Base-by-base conservation (phyloP, 2,797 vertebrate genomes). In the Leucoraja ocellata region DNA sequence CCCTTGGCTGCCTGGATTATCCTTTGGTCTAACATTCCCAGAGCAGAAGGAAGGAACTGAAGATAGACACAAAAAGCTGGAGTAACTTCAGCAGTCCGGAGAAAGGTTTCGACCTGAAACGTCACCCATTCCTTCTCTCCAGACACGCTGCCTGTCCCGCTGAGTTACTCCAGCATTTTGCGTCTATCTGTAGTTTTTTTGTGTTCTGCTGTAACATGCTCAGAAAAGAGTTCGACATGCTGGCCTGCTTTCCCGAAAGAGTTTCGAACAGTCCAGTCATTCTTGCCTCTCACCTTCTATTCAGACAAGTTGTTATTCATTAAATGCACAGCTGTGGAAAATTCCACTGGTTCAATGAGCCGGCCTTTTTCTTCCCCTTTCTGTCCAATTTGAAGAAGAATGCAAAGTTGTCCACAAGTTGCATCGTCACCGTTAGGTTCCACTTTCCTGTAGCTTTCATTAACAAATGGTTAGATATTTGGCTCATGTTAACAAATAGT, bases 231-330 rank as follows among this genome's bases (percentile, higher is more conserved):
- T 91, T 91, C 61, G 73, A 23, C 8, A 39, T 54, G 6, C 80
- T 54, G 46, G 46, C 32, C 65, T 65, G 39, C 36, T 74, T 10
- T 32, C 23, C 21, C 23, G 36, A 91, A 46, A 73, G 90, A 39
- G 39, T 13, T 91, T 91, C 68, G 7, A 23, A 74, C 21, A 54
- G 32, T 25, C 90, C 36, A 46, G 36, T 46, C 63, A 39, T 54
- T 91, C 36, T 65, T 71, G 18, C 1, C 68, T 91, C 46, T 91
- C 8, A 11, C 18, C 25, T 73, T 74, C 81, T 46, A 74, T 46
- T 54, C 90, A 91, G 36, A 74, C 39, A 74, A 28, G 16, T 39
- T 74, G 65, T 74, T 46, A 91, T 91, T 74, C 90, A 91, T 91
- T 74, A 74, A 54, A 91, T 73, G 46, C 39, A 74, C 5, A 4